Evolutionary conservation across 2,113 vertebrate species (phyloP), one percentile per base, ranked within the genome.

Genomic region (Callospermophilus lateralis): DNA sequence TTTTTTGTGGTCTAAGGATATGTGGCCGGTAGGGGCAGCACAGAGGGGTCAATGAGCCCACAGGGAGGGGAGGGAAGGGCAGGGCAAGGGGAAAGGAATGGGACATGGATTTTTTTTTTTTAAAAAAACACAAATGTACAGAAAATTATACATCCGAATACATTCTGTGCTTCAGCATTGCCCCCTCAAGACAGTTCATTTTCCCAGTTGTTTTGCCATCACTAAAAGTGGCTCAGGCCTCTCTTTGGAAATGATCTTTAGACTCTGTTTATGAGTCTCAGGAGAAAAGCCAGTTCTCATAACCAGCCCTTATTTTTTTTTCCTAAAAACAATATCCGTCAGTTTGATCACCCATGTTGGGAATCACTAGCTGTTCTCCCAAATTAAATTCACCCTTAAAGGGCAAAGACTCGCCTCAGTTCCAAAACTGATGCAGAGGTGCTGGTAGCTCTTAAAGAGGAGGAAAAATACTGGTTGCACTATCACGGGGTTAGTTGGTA

Each of bases 301-400:
- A 58, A 37, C 6, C 30, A 45, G 24, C 24, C 16, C 37, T 89
- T 89, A 39, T 45, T 45, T 42, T 48, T 96, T 95, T 92, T 84
- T 84, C 32, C 11, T 86, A 70, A 70, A 92, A 85, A 45, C 80
- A 77, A 1, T 39, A 78, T 86, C 26, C 88, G 74, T 77, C 39
- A 58, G 13, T 65, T 77, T 70, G 67, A 91, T 95, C 86, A 81
- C 45, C n/a, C 74, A 53, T 53, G 55, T 53, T 94, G 48, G 83
- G 6, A 73, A 90, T 90, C 58, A 45, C 32, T 81, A 85, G 48
- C 78, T 85, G 22, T 92, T 89, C 13, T 86, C 45, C n/a, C 34
- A 85, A 85, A 85, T 89, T 77, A 86, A 85, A 89, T 86, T 87
- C 15, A 32, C 34, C 20, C 48, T 80, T 17, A 89, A 85, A 84